These are phyloP conservation scores for Biston betularia DNA, from an alignment of 2,888 invertebrate genomes.

Conservation along the genomic window DNA sequence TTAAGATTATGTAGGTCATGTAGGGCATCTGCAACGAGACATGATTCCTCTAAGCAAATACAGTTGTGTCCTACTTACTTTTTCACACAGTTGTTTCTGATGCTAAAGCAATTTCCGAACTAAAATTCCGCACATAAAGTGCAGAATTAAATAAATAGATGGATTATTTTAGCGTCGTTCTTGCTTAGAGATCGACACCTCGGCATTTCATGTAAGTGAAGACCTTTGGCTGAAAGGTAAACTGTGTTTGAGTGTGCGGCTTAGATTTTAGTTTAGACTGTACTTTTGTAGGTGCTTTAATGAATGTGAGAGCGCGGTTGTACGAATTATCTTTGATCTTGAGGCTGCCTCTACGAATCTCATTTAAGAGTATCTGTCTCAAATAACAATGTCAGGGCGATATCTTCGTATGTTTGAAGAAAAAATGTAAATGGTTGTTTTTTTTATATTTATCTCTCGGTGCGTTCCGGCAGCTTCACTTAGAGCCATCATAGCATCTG, in stretches of 20 bases:
- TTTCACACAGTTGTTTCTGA: constrained; percentile 5
- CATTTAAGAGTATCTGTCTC: too few relatives aligned
- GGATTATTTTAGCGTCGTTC: neutral
- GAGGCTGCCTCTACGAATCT: constrained; percentile 32
- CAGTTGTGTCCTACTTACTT: constrained; percentile 17
- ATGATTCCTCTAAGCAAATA: constrained; percentile 1
- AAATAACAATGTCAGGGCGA: too few relatives aligned
- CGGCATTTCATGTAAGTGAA: constrained; percentile 55
- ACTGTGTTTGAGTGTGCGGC: constrained; percentile 50
- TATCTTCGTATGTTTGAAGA: too few relatives aligned
- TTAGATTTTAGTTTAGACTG: constrained; percentile 35
- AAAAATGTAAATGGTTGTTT: constrained; percentile 2
- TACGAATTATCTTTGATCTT: constrained; percentile 41
- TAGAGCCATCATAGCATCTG: too few relatives aligned
- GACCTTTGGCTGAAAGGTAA: constrained; percentile 60
- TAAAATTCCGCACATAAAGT: neutral
- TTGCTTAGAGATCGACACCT: constrained; percentile 4
- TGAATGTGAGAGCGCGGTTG: constrained; percentile 37
- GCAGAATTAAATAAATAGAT: neutral
- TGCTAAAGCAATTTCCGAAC: constrained; percentile 4
- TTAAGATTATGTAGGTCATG: neutral
- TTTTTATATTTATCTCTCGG: constrained; percentile 13
- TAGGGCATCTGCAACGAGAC: constrained; percentile 3
- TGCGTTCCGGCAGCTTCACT: neutral
- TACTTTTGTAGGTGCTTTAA: constrained; percentile 42